Base-by-base conservation (phyloP, 2,797 vertebrate genomes). In the Alcedo atthis region DNA sequence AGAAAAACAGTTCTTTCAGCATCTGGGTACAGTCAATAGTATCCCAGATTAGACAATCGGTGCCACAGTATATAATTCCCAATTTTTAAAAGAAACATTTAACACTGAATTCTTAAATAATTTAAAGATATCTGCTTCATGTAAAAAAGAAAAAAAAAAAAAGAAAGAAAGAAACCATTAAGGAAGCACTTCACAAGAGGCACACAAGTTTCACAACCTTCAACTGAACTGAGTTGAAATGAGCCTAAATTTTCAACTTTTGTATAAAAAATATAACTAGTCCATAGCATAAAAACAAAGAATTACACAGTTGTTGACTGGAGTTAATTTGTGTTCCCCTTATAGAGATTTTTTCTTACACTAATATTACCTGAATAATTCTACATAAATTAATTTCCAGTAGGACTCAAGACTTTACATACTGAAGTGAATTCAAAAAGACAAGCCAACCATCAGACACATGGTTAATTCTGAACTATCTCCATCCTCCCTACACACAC, bases 21-120 rank as follows among this genome's bases (percentile, higher is more conserved):
- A 92, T n/a, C 62, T 82, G 20, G 9, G 66, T 57, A 81, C 74
- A 80, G 92, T 96, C 95, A 92, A 94, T 95, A 94, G 68, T 51
- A 94, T 85, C 79, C 62, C 76, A 75, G 69, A 94, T 92, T 92
- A 95, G 88, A 89, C 78, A 82, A 48, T 26, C 48, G 58, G 24
- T 48, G 46, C 43, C 88, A 91, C 78, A 71, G 26, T 55, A 25
- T 16, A 83, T 75, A 37, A 83, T 92, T 90, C 68, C 76, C 46
- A 77, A 35, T 64, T 68, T 83, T 85, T 66, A 1, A 30, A 61
- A 53, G 35, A 70, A 92, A 89, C 9, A 64, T 75, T 89, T 74
- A 13, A 48, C 67, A 91, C 30, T 37, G 43, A 91, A 83, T 84
- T 85, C 58, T 85, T 96, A 77, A 93, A 95, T 94, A 75, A 95